Evolutionary conservation across 2,888 invertebrate species (phyloP).

Genomic region (Leptopilina drosophilae): DNA sequence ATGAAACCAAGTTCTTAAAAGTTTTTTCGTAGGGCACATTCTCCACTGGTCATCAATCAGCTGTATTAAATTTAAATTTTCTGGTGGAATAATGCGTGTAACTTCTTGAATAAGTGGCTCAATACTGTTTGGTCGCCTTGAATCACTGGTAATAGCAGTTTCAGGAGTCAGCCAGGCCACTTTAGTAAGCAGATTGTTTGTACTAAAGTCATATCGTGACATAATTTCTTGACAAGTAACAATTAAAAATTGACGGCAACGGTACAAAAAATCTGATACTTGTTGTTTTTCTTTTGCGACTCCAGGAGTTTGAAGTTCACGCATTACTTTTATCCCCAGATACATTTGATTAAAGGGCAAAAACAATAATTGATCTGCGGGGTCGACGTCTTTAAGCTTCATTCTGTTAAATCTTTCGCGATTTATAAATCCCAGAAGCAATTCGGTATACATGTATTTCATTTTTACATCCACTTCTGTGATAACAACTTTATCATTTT

Average conservation of each 20-base stretch:
- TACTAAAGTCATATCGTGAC: slow-evolving; percentile 44
- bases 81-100: not conserved
- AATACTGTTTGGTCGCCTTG: slow-evolving; percentile 16
- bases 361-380: slow-evolving; percentile 44
- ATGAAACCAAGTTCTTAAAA: not conserved
- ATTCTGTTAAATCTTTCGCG: slow-evolving; percentile 42
- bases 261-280: slow-evolving; percentile 28
- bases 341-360: slow-evolving; percentile 50
- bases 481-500: slow-evolving; percentile 50
- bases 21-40: not conserved
- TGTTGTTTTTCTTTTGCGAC: slow-evolving; percentile 33
- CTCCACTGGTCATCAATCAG: slow-evolving; percentile 2
- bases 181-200: slow-evolving; percentile 40
- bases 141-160: slow-evolving; percentile 13
- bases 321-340: slow-evolving; percentile 46
- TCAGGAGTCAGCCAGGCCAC: slow-evolving; percentile 43
- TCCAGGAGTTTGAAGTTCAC: slow-evolving; percentile 33
- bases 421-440: slow-evolving; percentile 47
- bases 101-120: slow-evolving; percentile 1
- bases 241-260: slow-evolving; percentile 42
- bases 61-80: slow-evolving; percentile 9
- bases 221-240: slow-evolving; percentile 41
- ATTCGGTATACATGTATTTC: slow-evolving; percentile 42
- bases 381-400: slow-evolving; percentile 46
- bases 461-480: slow-evolving; percentile 47